Evolutionary conservation across 2,888 invertebrate genomes (phyloP).

Genomic region (Plemyria rubiginata): DNA sequence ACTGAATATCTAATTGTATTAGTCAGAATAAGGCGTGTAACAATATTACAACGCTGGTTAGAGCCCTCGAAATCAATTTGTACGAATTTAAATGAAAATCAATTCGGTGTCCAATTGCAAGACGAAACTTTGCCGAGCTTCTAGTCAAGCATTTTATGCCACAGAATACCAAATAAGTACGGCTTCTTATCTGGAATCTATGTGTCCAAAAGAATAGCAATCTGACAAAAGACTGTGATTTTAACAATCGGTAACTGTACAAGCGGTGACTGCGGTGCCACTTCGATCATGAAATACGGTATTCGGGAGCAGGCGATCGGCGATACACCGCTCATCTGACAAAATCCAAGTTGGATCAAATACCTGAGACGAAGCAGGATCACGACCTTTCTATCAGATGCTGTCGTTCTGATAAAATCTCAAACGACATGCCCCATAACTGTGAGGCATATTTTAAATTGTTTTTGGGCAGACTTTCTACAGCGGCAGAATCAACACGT

Average conservation of each 20-base stretch:
- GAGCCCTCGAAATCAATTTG: conserved; percentile 67
- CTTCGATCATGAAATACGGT: conserved; percentile 59
- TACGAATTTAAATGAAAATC: conserved; percentile 74
- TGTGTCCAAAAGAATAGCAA: conserved; percentile 73
- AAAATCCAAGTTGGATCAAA: conserved; percentile 52
- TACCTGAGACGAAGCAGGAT: conserved; percentile 49
- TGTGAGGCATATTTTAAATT: conserved; percentile 50
- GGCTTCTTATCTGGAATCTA: conserved; percentile 70
- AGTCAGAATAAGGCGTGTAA: conserved; percentile 60
- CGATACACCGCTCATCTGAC: conserved; percentile 45
- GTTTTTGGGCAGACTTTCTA: conserved; percentile 46
- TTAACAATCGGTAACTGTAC: conserved; percentile 78
- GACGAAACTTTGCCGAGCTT: conserved; percentile 72
- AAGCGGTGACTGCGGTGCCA: conserved; percentile 51
- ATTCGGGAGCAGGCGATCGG: conserved; percentile 57
- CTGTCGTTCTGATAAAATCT: conserved; percentile 61
- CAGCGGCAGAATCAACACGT: conserved; percentile 32
- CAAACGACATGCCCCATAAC: conserved; percentile 48
- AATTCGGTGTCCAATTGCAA: conserved; percentile 78
- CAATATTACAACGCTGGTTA: conserved; percentile 63
- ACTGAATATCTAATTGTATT: conserved; percentile 59
- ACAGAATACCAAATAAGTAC: not conserved
- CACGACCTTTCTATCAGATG: conserved; percentile 63
- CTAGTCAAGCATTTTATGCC: conserved; percentile 69
- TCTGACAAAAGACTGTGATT: conserved; percentile 73